Evolutionary conservation across 1,140 invertebrate genomes (phyloP).

Genomic region (Helicoverpa zea): DNA sequence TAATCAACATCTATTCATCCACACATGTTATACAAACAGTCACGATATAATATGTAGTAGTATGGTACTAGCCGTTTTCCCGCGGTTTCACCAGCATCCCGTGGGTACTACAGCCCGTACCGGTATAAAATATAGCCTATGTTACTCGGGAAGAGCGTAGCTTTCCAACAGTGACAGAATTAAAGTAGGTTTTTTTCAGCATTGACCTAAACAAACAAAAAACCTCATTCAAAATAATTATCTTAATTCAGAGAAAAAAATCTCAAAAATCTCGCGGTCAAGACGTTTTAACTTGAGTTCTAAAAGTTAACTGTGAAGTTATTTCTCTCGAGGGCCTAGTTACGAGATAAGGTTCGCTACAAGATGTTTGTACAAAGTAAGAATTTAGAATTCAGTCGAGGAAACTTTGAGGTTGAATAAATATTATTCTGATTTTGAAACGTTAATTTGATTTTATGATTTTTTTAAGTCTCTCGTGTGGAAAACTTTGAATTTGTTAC

Average conservation of each 20-base stretch:
- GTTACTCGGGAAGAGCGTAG: too few species aligned
- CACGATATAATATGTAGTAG: too few species aligned
- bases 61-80: too few species aligned
- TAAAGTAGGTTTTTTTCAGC: too few species aligned
- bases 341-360: not conserved
- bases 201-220: not conserved
- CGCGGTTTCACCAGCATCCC: too few species aligned
- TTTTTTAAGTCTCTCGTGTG: not conserved
- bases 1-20: too few species aligned
- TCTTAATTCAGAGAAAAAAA: not conserved
- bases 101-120: not conserved
- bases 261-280: not conserved
- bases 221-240: not conserved
- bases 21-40: too few species aligned
- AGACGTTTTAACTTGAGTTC: constrained; percentile 8
- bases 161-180: too few species aligned
- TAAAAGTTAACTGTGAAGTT: constrained; percentile 23
- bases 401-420: constrained; percentile 22
- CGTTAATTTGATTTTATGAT: constrained; percentile 29
- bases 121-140: too few species aligned
- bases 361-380: constrained; percentile 31
- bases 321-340: constrained; percentile 20
- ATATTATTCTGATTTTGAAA: constrained; percentile 21
- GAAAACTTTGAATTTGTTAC: constrained; percentile 6
- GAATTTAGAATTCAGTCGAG: constrained; percentile 28